Evolutionary conservation across 2,888 invertebrate species (phyloP).

Genomic region (Agriopis marginaria): DNA sequence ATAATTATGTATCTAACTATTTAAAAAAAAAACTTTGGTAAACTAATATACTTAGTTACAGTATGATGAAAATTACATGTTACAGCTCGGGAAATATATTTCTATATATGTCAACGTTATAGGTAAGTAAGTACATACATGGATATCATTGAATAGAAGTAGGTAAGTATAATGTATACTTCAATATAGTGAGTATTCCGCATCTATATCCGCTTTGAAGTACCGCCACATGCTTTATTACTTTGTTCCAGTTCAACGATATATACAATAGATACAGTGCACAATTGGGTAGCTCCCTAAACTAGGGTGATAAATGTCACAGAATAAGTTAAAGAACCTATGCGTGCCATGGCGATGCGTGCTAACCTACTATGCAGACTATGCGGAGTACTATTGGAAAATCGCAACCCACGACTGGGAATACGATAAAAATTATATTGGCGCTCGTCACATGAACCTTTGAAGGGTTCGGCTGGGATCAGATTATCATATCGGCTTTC

Average conservation of each 20-base stretch:
- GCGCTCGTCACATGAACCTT: conserved; percentile 12
- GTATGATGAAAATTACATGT: too few relatives aligned
- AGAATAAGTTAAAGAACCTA: background rate
- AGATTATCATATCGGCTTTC: conserved; percentile 34
- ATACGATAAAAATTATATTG: conserved; percentile 6
- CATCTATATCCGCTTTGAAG: too few relatives aligned
- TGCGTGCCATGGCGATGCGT: too few relatives aligned
- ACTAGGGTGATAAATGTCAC: conserved; percentile 19
- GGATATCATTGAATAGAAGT: too few relatives aligned
- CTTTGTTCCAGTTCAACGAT: background rate
- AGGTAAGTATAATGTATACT: too few relatives aligned
- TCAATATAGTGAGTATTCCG: too few relatives aligned
- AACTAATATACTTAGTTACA: too few relatives aligned
- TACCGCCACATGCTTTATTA: background rate
- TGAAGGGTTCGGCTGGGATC: conserved; percentile 21
- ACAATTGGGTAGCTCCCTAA: background rate
- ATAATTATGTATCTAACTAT: background rate
- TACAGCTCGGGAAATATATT: too few relatives aligned
- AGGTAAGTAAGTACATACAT: too few relatives aligned
- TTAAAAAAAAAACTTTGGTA: too few relatives aligned
- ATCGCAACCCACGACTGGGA: background rate
- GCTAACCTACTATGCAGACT: too few relatives aligned
- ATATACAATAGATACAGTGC: background rate
- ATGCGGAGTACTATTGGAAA: conserved; percentile 1
- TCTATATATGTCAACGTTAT: too few relatives aligned